phyloP scores from a whole-genome alignment of 2,888 invertebrate genomes.

The Drosophila stalkeri region DNA sequence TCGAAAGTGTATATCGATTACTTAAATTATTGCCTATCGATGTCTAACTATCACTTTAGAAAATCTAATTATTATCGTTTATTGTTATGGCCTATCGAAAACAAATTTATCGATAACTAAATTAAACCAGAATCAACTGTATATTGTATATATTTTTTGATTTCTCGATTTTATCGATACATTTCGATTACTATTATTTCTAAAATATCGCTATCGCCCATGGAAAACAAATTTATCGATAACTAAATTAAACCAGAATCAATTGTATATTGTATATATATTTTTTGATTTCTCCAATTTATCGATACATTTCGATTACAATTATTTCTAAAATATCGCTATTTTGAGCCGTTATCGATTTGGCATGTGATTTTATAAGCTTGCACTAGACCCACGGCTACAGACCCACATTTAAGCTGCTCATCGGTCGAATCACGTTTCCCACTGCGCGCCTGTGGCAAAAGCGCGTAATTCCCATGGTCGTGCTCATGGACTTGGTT shows the following conservation, averaged over 20 bases:
- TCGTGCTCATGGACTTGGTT: constrained; percentile 35
- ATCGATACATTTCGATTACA: neutral
- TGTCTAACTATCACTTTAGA: too few species aligned
- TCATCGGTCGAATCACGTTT: neutral
- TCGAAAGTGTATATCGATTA: neutral
- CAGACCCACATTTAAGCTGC: neutral
- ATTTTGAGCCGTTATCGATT: neutral
- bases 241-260: too few species aligned
- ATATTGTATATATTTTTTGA: too few species aligned
- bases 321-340: neutral
- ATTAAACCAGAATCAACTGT: too few species aligned
- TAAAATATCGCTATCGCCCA: neutral
- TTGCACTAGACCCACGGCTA: neutral
- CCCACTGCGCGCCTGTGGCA: constrained; percentile 43
- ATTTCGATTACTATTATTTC: neutral
- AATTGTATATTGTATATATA: too few species aligned
- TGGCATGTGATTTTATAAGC: neutral
- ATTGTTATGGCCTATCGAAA: neutral
- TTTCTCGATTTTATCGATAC: neutral
- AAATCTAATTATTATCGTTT: too few species aligned
- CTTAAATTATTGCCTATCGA: too few species aligned
- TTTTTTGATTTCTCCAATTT: too few species aligned
- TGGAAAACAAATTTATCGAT: neutral
- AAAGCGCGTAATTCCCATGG: constrained; percentile 71
- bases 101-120: neutral